Conservation (phyloP, 2,113 vertebrate species). For the Tamias sibiricus region DNA sequence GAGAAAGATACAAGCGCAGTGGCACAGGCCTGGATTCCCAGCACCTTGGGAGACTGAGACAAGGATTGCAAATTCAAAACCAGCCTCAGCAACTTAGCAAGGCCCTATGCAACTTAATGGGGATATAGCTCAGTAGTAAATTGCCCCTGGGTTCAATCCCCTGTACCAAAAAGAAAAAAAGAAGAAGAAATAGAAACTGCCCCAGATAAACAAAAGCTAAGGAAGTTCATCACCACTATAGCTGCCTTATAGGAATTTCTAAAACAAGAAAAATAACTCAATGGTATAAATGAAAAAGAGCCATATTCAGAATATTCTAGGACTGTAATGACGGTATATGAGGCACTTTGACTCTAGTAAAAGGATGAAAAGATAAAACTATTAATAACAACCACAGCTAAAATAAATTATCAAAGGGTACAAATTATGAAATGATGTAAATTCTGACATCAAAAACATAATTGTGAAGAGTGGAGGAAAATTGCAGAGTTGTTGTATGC, state of each 20-base stretch:
- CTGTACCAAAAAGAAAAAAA: no score
- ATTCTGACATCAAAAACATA: background rate
- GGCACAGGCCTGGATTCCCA: background rate
- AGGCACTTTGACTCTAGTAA: background rate
- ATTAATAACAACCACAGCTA: background rate
- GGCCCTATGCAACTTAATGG: no score
- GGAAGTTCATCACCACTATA: background rate
- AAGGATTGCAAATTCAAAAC: no score
- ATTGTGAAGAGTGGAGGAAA: background rate
- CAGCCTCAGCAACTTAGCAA: no score
- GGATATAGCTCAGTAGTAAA: no score
- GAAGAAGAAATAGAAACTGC: background rate
- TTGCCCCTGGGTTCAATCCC: no score
- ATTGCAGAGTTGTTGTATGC: background rate
- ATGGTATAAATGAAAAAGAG: background rate
- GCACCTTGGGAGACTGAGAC: no score
- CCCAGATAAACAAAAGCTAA: background rate
- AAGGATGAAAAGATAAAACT: background rate
- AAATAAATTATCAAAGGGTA: background rate
- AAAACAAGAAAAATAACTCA: background rate
- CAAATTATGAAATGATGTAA: background rate
- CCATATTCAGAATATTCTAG: background rate
- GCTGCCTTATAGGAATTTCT: background rate
- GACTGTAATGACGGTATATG: background rate
- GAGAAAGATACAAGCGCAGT: no score